Conservation (phyloP, 2,888 invertebrate genomes). For the Lacanobia oleracea region DNA sequence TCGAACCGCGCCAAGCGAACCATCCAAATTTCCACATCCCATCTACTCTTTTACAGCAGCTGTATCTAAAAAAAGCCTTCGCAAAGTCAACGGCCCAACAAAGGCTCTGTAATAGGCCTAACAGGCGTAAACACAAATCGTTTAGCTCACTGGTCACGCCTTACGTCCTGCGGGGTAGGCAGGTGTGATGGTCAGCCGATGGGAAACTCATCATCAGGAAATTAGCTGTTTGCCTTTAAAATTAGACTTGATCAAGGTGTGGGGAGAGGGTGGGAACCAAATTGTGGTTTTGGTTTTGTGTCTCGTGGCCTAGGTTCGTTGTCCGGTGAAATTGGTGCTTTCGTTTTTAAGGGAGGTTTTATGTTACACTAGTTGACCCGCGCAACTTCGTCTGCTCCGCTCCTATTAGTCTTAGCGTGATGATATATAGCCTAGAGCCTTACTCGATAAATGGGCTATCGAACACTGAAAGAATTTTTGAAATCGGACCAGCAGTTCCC, state of each 20-base stretch:
- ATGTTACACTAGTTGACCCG: too few species aligned
- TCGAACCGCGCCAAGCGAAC: background rate
- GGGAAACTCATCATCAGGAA: constrained; percentile 72
- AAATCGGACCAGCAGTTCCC: too few species aligned
- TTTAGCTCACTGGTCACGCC: constrained; percentile 68
- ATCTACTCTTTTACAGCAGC: constrained; percentile 17
- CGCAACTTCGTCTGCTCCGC: too few species aligned
- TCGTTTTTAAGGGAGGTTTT: too few species aligned
- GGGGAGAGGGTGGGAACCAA: background rate
- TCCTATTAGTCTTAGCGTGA: too few species aligned
- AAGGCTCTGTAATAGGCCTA: constrained; percentile 75
- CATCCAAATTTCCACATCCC: constrained; percentile 1
- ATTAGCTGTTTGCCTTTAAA: constrained; percentile 57
- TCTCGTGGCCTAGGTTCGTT: too few species aligned
- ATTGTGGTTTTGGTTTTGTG: too few species aligned
- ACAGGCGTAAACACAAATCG: constrained; percentile 76
- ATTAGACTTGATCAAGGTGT: constrained; percentile 46
- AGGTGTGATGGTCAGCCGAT: constrained; percentile 68
- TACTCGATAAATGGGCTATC: too few species aligned
- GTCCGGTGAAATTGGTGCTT: too few species aligned
- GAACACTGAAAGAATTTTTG: too few species aligned
- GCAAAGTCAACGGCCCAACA: constrained; percentile 70
- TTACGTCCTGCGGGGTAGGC: constrained; percentile 56
- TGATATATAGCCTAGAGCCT: too few species aligned
- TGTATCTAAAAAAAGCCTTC: constrained; percentile 66